Conservation (phyloP, 2,113 vertebrate genomes). For the Dicerorhinus sumatrensis region DNA sequence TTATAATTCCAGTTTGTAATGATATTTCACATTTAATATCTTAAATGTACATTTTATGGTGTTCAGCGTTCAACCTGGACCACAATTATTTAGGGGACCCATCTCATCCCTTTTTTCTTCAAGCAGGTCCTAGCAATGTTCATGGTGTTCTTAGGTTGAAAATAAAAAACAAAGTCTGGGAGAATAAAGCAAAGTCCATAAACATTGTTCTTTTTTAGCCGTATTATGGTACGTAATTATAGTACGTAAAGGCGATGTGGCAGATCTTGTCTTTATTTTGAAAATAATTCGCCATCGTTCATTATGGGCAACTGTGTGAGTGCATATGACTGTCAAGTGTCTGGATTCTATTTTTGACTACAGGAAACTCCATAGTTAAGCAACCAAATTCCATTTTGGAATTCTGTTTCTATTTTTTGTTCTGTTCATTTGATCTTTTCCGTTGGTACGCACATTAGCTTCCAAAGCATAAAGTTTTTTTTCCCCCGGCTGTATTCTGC, state of each 20-base stretch:
- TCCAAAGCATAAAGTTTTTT: neutral
- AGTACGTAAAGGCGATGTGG: accelerated
- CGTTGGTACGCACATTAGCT: neutral
- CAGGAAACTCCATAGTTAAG: slow-evolving; percentile 72
- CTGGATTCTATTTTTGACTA: slow-evolving; percentile 73
- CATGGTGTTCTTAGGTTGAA: neutral
- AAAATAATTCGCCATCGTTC: slow-evolving; percentile 52
- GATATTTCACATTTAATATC: neutral
- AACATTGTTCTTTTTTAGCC: neutral
- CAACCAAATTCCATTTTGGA: slow-evolving; percentile 69
- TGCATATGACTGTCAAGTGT: slow-evolving; percentile 79
- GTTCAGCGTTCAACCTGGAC: neutral
- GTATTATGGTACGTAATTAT: accelerated
- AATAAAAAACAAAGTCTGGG: neutral
- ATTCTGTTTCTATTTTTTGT: slow-evolving; percentile 81
- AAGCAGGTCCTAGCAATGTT: neutral
- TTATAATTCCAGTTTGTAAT: neutral
- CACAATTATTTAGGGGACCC: neutral
- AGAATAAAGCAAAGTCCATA: neutral
- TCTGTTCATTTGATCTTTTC: slow-evolving; percentile 71
- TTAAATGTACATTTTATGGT: neutral
- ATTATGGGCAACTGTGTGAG: slow-evolving; percentile 75
- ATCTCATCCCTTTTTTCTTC: neutral
- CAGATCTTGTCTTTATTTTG: neutral
- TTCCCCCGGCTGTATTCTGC: neutral